phyloP scores from a whole-genome alignment of 2,888 invertebrate species.

The Hyposoter dolosus region DNA sequence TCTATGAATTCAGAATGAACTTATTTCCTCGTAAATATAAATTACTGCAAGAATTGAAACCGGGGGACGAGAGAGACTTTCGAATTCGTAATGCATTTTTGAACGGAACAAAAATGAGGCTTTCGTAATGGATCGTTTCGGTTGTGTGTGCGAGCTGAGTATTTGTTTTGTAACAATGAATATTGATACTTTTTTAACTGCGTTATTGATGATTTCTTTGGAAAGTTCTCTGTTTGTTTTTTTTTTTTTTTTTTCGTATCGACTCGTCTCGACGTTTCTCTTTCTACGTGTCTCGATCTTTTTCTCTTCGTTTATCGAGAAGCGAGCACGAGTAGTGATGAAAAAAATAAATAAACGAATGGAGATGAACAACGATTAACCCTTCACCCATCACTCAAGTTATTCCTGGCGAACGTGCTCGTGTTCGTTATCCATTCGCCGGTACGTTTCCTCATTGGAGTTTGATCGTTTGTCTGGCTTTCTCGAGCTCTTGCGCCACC shows the following conservation, averaged over 20 bases:
- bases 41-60: constrained; percentile 5
- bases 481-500: constrained; percentile 55
- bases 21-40: neutral
- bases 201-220: constrained; percentile 17
- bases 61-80: neutral
- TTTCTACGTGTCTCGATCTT: neutral
- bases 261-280: neutral
- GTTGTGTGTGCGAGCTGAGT: neutral
- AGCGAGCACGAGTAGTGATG: constrained; percentile 23
- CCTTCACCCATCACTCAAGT: constrained; percentile 69
- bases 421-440: constrained; percentile 64
- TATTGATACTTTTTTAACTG: constrained; percentile 20
- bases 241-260: neutral
- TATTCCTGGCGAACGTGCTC: constrained; percentile 52
- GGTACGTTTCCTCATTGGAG: constrained; percentile 40
- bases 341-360: constrained; percentile 21
- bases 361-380: constrained; percentile 67
- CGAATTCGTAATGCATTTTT: neutral
- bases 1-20: neutral
- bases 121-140: neutral
- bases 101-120: neutral
- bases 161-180: constrained; percentile 20
- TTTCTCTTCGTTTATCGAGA: neutral
- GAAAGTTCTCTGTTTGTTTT: neutral
- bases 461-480: constrained; percentile 20